Base-by-base conservation (phyloP, 2,888 invertebrate species). In the Dasysyrphus tricinctus region DNA sequence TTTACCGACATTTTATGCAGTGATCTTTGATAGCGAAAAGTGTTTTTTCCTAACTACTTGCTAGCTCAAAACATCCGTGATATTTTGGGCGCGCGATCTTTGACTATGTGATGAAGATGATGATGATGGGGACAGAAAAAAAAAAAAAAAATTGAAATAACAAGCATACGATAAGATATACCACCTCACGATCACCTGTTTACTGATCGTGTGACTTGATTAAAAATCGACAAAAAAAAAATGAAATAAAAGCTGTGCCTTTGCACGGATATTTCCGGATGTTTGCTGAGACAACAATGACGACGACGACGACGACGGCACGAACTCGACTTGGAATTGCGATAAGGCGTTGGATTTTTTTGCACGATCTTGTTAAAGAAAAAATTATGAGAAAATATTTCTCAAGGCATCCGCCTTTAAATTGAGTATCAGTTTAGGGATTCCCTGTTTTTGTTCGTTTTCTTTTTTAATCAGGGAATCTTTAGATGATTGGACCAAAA, bases 261-360 rank as follows among this genome's bases (percentile, higher is more conserved):
- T 61, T 63, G 77, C 69, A 81, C 61, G 80, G 81, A 85, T 85
- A 78, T 85, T 81, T 85, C 85, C 81, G 85, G 80, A 85, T 85
- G 80, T 85, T 77, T 65, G 49, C 16, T 5, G 29, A 49, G 69
- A 69, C 24, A 42, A 54, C 54, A 39, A 57, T 4, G 16, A 14
- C 19, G 5, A 8, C 3, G 32, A 8, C 14, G 54, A 32, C 2
- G n/a, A n/a, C 42, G 3, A 32, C 49, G 19, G 19, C 63, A 44
- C 16, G 39, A 59, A 39, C 3, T 3, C 6, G 14, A 14, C 24
- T 29, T 54, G 24, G 24, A 16, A 57, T 57, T 11, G 32, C 67
- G 14, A 49, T 49, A 67, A 49, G 72, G 69, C 61, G 74, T 51
- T 74, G 81, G 69, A 74, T 74, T 59, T 63, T 61, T 61, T 74